Evolutionary conservation across 2,113 vertebrate species (phyloP), one percentile per base, ranked within the genome.

Genomic region (Micronisus gabar): DNA sequence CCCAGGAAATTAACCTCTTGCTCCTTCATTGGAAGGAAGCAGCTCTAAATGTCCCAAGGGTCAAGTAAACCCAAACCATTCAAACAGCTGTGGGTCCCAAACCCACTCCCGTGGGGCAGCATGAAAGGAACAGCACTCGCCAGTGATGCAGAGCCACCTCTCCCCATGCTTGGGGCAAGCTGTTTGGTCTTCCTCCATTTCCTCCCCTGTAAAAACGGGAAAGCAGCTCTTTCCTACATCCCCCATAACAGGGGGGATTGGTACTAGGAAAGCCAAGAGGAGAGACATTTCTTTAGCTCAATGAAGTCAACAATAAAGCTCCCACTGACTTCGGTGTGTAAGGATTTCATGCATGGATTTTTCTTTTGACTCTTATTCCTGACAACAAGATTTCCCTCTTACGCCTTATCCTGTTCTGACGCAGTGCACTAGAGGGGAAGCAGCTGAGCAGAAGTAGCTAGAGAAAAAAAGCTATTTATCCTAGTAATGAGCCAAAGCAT

Each of bases 31-130:
- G 6, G 41, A 75, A 84, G 20, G 68, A 76, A 84, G n/a, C 41
- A 88, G 29, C 40, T 55, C 13, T 2, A 16, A 70, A 55, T 2
- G 4, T 7, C 30, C 83, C n/a, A 38, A 40, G 38, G 15, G 30
- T 52, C 38, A 83, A 87, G 48, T 32, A 21, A 86, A 50, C 18
- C 40, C 18, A 40, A 82, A 67, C 18, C 9, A 18, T 19, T 29
- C 17, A 43, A 76, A 78, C 43, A 83, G 27, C 11, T 1, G 2
- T 16, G n/a, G 48, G 43, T 65, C 9, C 23, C 34, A 65, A 56
- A 34, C 6, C 16, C 23, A 13, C 14, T 59, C 20, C 22, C 0
- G 0, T 19, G 27, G 52, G 53, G 19, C 50, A 90, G 15, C 11
- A 3, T 47, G 41, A 87, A 59, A 72, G 47, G 65, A 79, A 38